Evolutionary conservation across 1,140 invertebrate species (phyloP), one percentile per base, ranked within the genome.

Genomic region (Bombus balteatus): DNA sequence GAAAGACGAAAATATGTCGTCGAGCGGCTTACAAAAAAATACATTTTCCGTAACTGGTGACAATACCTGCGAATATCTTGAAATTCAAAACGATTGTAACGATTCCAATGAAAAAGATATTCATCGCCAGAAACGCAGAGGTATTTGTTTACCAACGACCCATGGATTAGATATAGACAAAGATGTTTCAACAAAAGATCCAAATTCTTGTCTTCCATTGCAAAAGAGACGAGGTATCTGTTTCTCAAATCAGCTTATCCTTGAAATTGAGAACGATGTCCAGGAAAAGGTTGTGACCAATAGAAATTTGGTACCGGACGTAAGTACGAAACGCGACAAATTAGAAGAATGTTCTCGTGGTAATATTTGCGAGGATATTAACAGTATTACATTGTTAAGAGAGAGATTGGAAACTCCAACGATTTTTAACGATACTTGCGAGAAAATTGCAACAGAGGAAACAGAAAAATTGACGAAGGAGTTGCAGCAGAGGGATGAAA

Each of bases 41-140:
- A 25, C 74, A 3, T 70, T 81, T 9, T 0, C 53, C n/a, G 25
- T 18, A 4, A 15, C 71, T 10, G 66, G 22, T 62, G 59, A 71
- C 8, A 43, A 28, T 4, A 39, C 12, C 3, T 68, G 73, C 9
- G 78, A 81, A 8, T 74, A 75, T 10, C 18, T 66, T 0, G 79
- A 85, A 9, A 68, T 74, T 5, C 28, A 81, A 9, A 57, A 41
- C 10, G 71, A 85, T 9, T 66, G 71, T n/a, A 85, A 73, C 47
- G 78, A 85, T 22, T 34, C 43, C 5, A 59, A 4, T 37, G 84
- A 85, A n/a, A 70, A 74, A 12, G 78, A 74, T 6, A 66, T 81
- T 25, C 95, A 95, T 87, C 90, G 95, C 71, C 95, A 96, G 88
- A 96, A 96, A 90, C 95, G 96, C 6, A 91, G 96, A 72, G 96